Conservation (phyloP, 2,888 invertebrate species). For the Stenurella melanura region DNA sequence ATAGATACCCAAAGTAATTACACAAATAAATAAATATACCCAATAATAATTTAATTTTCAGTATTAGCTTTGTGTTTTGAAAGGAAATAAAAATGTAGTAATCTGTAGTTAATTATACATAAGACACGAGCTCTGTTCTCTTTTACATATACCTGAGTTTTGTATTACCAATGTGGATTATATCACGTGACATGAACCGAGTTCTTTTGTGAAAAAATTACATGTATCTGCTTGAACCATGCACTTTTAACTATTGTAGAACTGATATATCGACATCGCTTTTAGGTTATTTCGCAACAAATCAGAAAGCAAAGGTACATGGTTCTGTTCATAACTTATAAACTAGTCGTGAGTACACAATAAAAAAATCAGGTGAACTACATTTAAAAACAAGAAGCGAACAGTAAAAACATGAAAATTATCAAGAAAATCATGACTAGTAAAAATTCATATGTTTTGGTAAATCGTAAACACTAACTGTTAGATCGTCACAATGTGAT, state of each 20-base stretch:
- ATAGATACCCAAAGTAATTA: too few species aligned
- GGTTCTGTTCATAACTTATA: not conserved
- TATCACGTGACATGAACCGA: not conserved
- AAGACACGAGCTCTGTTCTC: too few species aligned
- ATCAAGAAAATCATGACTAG: conserved; percentile 37
- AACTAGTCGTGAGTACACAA: not conserved
- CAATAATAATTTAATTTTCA: too few species aligned
- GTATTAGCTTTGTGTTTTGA: too few species aligned
- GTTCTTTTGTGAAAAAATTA: not conserved
- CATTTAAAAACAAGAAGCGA: not conserved
- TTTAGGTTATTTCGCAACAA: not conserved
- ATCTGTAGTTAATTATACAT: too few species aligned
- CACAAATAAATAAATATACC: too few species aligned
- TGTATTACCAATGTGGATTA: not conserved
- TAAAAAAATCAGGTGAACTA: conserved; percentile 10
- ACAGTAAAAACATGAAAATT: conserved; percentile 1
- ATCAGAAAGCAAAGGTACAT: not conserved
- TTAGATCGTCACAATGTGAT: conserved; percentile 26
- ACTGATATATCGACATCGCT: not conserved
- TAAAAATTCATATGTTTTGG: conserved; percentile 39
- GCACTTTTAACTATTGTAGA: not conserved
- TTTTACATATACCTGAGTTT: too few species aligned
- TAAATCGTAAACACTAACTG: conserved; percentile 28
- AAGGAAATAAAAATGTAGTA: too few species aligned
- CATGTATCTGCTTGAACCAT: not conserved